Conservation (phyloP, 2,113 vertebrate genomes). For the Pterocles gutturalis region DNA sequence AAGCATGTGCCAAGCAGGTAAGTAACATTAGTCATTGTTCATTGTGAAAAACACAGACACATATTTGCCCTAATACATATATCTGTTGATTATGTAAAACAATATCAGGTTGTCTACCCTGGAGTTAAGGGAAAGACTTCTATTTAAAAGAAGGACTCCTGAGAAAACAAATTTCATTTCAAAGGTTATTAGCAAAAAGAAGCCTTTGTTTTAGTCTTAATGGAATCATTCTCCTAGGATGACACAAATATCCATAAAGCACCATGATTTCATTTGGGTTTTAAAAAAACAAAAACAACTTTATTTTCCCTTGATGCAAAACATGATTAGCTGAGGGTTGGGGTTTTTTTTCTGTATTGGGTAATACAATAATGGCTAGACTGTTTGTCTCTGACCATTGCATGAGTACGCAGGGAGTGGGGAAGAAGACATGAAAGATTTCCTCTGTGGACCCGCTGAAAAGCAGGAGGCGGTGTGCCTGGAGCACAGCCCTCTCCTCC, state of each 20-base stretch:
- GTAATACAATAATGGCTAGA: constrained; percentile 29
- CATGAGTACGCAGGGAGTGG: background rate
- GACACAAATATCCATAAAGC: constrained; percentile 62
- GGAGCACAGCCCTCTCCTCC: background rate
- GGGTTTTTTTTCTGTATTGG: background rate
- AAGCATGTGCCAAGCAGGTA: background rate
- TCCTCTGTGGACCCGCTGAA: background rate
- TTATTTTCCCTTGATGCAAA: constrained; percentile 57
- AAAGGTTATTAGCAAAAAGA: constrained; percentile 59
- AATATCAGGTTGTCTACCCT: constrained; percentile 5
- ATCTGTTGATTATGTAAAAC: constrained; percentile 33
- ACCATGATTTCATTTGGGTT: constrained; percentile 60
- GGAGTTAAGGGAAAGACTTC: constrained; percentile 13
- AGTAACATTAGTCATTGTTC: background rate
- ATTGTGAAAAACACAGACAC: background rate
- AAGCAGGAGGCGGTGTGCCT: background rate
- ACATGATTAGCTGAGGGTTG: constrained; percentile 19
- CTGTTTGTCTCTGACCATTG: constrained; percentile 18
- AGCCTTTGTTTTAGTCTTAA: constrained; percentile 66
- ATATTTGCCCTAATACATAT: background rate
- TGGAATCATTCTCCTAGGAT: constrained; percentile 59
- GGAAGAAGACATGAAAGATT: background rate
- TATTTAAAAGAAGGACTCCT: constrained; percentile 30
- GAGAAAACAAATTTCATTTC: constrained; percentile 64
- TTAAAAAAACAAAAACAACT: constrained; percentile 54